Evolutionary conservation across 2,888 invertebrate genomes (phyloP).

Genomic region (Euspilapteryx auroguttella): DNA sequence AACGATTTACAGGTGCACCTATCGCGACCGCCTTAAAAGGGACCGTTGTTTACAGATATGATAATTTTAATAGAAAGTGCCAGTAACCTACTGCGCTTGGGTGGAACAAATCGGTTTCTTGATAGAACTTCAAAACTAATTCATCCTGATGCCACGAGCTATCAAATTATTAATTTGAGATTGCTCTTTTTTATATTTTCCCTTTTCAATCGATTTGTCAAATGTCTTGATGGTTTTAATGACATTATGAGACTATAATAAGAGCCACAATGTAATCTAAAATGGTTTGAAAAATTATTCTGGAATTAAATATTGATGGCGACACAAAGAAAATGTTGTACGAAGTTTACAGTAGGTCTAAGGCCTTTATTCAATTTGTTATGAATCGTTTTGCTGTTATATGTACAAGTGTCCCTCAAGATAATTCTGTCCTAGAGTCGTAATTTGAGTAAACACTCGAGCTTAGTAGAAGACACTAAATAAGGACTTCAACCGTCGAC

Average conservation of each 20-base stretch:
- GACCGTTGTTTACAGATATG: slow-evolving; percentile 34
- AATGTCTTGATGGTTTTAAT: too few species aligned
- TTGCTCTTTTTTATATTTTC: too few species aligned
- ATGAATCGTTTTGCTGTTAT: too few species aligned
- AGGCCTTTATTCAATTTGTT: too few species aligned
- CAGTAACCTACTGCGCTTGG: slow-evolving; percentile 42
- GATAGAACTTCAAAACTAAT: slow-evolving; percentile 28
- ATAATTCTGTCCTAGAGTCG: slow-evolving; percentile 21
- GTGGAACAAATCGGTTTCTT: slow-evolving; percentile 48
- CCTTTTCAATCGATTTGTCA: too few species aligned
- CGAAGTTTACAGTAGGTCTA: too few species aligned
- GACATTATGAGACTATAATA: too few species aligned
- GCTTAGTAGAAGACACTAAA: slow-evolving; percentile 39
- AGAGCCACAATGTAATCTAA: too few species aligned
- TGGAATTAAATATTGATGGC: too few species aligned
- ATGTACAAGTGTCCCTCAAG: slow-evolving; percentile 19
- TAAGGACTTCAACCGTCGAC: slow-evolving; percentile 19
- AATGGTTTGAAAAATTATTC: too few species aligned
- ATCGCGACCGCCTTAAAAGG: slow-evolving; percentile 5
- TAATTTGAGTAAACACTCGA: slow-evolving; percentile 49
- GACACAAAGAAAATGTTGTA: too few species aligned
- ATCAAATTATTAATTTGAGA: slow-evolving; percentile 15
- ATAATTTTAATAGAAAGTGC: slow-evolving; percentile 53
- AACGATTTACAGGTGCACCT: slow-evolving; percentile 11
- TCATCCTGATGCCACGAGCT: slow-evolving; percentile 21